Evolutionary conservation across 2,888 invertebrate genomes (phyloP).

Genomic region (Margaritifera margaritifera): DNA sequence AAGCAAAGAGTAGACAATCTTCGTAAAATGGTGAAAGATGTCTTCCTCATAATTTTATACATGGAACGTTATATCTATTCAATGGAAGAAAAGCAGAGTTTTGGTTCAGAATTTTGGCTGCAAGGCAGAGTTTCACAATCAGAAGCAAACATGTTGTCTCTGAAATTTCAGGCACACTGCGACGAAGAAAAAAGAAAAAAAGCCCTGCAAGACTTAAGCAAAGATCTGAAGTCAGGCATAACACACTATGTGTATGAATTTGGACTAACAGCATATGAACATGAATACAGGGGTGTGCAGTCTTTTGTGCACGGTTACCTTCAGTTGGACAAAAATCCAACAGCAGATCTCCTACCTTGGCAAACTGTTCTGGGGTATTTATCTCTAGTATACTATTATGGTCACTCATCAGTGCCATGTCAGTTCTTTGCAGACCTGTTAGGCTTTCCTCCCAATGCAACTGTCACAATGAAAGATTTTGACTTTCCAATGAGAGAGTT

Average conservation of each 20-base stretch:
- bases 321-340: slow-evolving; percentile 12
- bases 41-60: slow-evolving; percentile 25
- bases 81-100: neutral
- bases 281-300: slow-evolving; percentile 38
- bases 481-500: slow-evolving; percentile 8
- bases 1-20: slow-evolving; percentile 29
- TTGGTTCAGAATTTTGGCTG: slow-evolving; percentile 21
- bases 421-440: slow-evolving; percentile 17
- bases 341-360: too few relatives aligned
- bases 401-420: slow-evolving; percentile 19
- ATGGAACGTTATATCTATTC: slow-evolving; percentile 35
- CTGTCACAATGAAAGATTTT: slow-evolving; percentile 12
- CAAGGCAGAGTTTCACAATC: slow-evolving; percentile 23
- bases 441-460: slow-evolving; percentile 5
- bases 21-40: slow-evolving; percentile 5
- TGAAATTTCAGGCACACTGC: slow-evolving; percentile 28
- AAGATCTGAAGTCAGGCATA: slow-evolving; percentile 11
- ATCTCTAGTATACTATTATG: slow-evolving; percentile 19
- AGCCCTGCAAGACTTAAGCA: slow-evolving; percentile 12
- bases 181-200: slow-evolving; percentile 3
- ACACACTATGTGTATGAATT: slow-evolving; percentile 36
- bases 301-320: slow-evolving; percentile 42
- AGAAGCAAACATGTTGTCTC: slow-evolving; percentile 31
- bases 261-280: slow-evolving; percentile 35
- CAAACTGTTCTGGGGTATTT: slow-evolving; percentile 5